Conservation (phyloP, 2,113 vertebrate genomes). For the Psilopsiagon aymara region DNA sequence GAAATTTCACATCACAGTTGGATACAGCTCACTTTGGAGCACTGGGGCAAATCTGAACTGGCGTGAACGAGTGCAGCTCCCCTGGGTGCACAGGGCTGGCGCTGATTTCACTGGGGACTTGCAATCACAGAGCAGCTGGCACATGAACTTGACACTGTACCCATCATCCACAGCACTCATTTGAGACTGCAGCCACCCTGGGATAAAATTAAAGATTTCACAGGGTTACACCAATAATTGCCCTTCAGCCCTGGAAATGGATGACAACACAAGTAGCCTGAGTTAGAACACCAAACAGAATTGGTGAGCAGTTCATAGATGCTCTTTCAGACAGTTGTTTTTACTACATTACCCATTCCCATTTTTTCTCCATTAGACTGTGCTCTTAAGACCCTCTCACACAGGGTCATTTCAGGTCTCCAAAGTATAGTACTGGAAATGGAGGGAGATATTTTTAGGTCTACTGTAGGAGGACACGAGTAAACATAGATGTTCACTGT, state of each 20-base stretch:
- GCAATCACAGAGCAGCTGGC: neutral
- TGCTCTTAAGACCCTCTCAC: neutral
- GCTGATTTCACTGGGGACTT: neutral
- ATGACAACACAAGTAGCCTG: neutral
- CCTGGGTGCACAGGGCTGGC: neutral
- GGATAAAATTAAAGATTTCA: neutral
- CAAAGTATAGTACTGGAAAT: neutral
- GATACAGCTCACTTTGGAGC: neutral
- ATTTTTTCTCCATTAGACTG: neutral
- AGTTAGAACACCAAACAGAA: neutral
- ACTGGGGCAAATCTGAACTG: neutral
- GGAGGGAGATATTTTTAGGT: neutral
- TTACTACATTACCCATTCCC: neutral
- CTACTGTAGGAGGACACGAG: neutral
- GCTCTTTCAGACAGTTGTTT: neutral
- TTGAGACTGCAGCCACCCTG: neutral
- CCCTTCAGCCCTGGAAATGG: neutral
- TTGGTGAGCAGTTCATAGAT: neutral
- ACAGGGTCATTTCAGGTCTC: neutral
- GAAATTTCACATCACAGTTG: neutral
- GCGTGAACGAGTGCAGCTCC: fast-evolving
- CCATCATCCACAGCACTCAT: neutral
- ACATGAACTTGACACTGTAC: fast-evolving
- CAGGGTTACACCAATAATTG: neutral
- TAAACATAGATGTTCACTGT: neutral